phyloP scores from a whole-genome alignment of 2,888 invertebrate species.

The Schizaphis graminum region DNA sequence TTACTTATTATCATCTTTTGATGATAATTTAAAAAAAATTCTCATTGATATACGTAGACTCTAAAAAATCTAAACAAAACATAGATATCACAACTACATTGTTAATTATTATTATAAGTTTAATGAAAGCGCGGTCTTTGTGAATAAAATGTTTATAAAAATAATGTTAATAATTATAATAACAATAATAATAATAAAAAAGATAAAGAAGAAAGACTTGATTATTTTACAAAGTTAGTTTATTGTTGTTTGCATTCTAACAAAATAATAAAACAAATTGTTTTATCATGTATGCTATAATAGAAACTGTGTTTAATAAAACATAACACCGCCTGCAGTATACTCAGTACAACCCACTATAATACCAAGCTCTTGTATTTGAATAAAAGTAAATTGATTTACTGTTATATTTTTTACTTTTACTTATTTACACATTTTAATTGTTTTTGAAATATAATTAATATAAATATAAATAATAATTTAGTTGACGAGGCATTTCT shows the following conservation, averaged over 20 bases:
- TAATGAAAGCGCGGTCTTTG: background rate
- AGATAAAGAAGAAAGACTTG: background rate
- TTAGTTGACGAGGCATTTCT: background rate
- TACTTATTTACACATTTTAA: background rate
- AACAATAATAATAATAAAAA: background rate
- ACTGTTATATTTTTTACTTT: background rate
- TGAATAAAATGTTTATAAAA: background rate
- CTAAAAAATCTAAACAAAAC: background rate
- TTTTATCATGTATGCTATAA: slow-evolving; percentile 1
- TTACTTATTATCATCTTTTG: too few species aligned
- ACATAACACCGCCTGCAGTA: background rate
- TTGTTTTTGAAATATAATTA: background rate
- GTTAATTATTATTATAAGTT: background rate
- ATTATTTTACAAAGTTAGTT: slow-evolving; percentile 13
- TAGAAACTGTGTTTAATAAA: background rate
- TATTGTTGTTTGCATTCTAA: slow-evolving; percentile 3
- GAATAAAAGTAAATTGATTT: background rate
- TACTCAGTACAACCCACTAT: background rate
- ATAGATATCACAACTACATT: background rate
- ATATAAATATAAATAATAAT: background rate
- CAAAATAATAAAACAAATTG: slow-evolving; percentile 9
- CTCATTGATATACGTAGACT: background rate
- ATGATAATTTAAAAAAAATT: background rate
- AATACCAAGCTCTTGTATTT: background rate
- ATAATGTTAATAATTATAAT: background rate